Evolutionary conservation across 2,113 vertebrate genomes (phyloP), one percentile per base, ranked within the genome.

Genomic region (Dasyurus viverrinus): DNA sequence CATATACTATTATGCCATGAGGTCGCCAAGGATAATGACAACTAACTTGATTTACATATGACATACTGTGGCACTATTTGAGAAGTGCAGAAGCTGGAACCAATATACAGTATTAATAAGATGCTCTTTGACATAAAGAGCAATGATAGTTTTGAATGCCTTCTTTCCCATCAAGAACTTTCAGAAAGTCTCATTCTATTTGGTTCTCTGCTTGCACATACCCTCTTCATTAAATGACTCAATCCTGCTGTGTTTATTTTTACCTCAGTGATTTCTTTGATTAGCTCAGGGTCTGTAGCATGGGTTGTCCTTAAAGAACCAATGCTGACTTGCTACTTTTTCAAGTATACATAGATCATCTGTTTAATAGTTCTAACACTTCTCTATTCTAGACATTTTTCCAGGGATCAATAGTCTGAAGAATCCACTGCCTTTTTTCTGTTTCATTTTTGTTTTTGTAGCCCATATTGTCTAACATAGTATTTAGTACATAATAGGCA

Each of bases 251-350:
- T 95, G 0, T 95, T 98, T 97, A 24, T 97, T 94, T 47, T 95
- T 97, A 76, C 68, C 96, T 97, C 54, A 0, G 89, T 50, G 91
- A 84, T 4, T 2, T n/a, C 12, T 90, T 24, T 23, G 94, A 95
- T 97, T 97, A 97, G 97, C 97, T 94, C 12, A 57, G 96, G 96
- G 96, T 95, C 96, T 1, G 96, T 98, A 52, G 10, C 50, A 52
- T 52, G 50, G 50, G 10, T 84, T 42, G n/a, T 84, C 27, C n/a
- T 84, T 42, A 84, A 84, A 42, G 68, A 42, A 42, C 68, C 68
- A 8, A 42, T 42, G n/a, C 42, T 84, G n/a, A 84, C 68, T 68
- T 36, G 1, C 30, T 84, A 22, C 68, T 84, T 42, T 84, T 42
- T 16, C 42, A 84, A n/a, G 14, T 68, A 68, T 30, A 36, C 3